Evolutionary conservation across 2,797 vertebrate species (phyloP).

Genomic region (Myotis myotis): DNA sequence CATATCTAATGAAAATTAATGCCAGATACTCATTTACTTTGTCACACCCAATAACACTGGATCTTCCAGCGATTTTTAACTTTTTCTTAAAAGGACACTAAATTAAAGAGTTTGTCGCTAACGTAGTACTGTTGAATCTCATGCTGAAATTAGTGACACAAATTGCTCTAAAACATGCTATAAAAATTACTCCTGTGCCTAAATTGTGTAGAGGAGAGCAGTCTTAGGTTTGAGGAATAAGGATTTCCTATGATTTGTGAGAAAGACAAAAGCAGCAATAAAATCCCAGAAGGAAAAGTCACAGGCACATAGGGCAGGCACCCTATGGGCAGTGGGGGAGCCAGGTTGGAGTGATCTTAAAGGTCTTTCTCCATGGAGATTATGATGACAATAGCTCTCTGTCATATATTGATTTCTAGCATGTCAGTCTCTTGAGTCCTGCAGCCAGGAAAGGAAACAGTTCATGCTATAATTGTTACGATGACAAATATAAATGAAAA

Average conservation of each 20-base stretch:
- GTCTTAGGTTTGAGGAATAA: neutral
- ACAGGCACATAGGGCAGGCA: too few relatives aligned
- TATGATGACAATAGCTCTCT: neutral
- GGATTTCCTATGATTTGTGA: neutral
- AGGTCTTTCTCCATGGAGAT: neutral
- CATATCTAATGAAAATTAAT: neutral
- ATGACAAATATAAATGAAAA: slow-evolving; percentile 6
- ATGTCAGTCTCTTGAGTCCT: neutral
- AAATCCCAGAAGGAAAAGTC: neutral
- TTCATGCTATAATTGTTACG: slow-evolving; percentile 10
- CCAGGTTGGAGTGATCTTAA: neutral
- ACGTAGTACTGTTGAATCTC: neutral
- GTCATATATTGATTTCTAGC: neutral
- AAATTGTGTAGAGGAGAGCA: neutral
- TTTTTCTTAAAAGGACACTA: neutral
- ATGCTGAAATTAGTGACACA: neutral
- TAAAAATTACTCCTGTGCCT: neutral
- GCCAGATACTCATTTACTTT: neutral
- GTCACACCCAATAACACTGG: neutral
- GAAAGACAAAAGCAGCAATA: neutral
- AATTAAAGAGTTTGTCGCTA: neutral
- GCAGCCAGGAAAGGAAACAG: neutral
- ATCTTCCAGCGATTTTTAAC: neutral
- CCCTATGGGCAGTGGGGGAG: rapidly evolving
- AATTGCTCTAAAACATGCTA: neutral